phyloP scores from a whole-genome alignment of 1,140 invertebrate species.

The Musca domestica region DNA sequence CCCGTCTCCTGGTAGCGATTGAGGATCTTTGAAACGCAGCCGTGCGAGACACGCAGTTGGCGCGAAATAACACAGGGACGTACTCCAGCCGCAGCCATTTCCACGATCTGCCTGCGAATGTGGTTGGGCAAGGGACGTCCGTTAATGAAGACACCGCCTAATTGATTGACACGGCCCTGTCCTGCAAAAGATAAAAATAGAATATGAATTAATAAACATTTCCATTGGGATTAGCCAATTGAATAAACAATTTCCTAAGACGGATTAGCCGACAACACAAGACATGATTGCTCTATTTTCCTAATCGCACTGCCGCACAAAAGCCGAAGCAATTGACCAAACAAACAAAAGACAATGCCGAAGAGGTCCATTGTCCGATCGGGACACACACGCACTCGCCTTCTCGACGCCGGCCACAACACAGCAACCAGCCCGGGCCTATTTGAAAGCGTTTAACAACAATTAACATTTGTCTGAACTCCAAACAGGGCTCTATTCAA shows the following conservation, averaged over 20 bases:
- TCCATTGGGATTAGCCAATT: too few species aligned
- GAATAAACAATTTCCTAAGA: too few species aligned
- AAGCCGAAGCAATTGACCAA: too few species aligned
- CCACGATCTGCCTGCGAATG: slow-evolving; percentile 83
- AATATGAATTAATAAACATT: slow-evolving; percentile 21
- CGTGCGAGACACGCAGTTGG: slow-evolving; percentile 83
- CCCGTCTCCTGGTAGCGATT: slow-evolving; percentile 86
- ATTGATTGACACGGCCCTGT: slow-evolving; percentile 87
- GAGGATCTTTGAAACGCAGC: slow-evolving; percentile 88
- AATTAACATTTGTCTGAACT: too few species aligned
- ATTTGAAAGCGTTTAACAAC: too few species aligned
- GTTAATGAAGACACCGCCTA: slow-evolving; percentile 92
- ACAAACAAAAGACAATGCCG: slow-evolving; percentile 19
- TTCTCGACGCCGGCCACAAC: too few species aligned
- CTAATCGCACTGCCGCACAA: too few species aligned
- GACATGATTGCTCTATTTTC: too few species aligned
- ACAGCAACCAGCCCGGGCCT: slow-evolving; percentile 23
- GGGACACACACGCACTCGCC: too few species aligned
- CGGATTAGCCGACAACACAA: too few species aligned
- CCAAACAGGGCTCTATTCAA: too few species aligned
- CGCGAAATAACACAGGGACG: slow-evolving; percentile 86
- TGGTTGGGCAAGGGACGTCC: slow-evolving; percentile 86
- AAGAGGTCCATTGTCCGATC: slow-evolving; percentile 28
- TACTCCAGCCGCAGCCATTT: slow-evolving; percentile 84
- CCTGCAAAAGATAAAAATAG: slow-evolving; percentile 60